Conservation (phyloP, 2,797 vertebrate species). For the Myiotriccus ornatus region DNA sequence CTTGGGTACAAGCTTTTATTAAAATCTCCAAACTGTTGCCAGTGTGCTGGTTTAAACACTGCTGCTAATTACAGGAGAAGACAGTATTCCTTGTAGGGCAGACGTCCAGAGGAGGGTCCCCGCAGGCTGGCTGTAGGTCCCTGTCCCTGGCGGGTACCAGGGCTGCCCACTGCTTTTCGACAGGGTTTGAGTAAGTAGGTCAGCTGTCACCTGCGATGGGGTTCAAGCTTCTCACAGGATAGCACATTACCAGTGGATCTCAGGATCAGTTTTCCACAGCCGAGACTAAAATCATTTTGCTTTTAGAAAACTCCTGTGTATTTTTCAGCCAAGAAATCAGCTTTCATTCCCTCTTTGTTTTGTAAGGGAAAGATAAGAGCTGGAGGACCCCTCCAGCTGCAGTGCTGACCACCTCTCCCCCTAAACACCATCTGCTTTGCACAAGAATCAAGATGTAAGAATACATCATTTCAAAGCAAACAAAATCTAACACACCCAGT, state of each 20-base stretch:
- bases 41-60: conserved; percentile 14
- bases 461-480: neutral
- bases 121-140: fast-evolving
- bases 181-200: conserved; percentile 58
- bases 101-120: neutral
- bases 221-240: conserved; percentile 37
- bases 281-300: conserved; percentile 58
- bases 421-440: neutral
- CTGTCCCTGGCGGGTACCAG: neutral
- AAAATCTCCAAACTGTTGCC: conserved; percentile 2
- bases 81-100: conserved; percentile 14
- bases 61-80: conserved; percentile 42
- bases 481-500: neutral
- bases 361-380: neutral
- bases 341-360: neutral
- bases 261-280: conserved; percentile 72
- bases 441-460: neutral
- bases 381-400: neutral
- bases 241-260: conserved; percentile 10
- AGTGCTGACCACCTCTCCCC: neutral
- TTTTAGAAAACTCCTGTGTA: conserved; percentile 17
- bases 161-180: neutral
- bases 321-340: neutral
- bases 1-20: neutral
- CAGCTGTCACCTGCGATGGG: conserved; percentile 62